phyloP scores from a whole-genome alignment of 2,113 vertebrate genomes.

The Fulica atra region DNA sequence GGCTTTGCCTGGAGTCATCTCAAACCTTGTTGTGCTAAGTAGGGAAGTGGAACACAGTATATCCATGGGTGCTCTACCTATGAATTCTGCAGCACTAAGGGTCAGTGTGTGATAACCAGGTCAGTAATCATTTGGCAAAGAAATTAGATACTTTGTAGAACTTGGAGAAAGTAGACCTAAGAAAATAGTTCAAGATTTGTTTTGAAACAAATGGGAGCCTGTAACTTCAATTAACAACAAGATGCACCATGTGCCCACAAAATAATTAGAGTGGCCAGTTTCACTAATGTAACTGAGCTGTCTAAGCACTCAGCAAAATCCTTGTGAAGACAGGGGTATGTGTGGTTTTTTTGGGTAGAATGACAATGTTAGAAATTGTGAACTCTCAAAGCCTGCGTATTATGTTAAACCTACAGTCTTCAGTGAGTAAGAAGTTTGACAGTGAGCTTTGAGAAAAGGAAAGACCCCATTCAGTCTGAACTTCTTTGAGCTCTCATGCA shows the following conservation, averaged over 20 bases:
- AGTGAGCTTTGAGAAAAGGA: background rate
- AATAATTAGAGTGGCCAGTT: background rate
- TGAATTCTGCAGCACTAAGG: background rate
- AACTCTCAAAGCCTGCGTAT: background rate
- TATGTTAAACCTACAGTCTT: background rate
- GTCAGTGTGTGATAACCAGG: background rate
- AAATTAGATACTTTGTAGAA: background rate
- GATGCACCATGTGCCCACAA: background rate
- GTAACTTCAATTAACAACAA: background rate
- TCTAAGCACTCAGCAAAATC: background rate
- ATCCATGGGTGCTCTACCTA: background rate
- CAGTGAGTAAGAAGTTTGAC: background rate
- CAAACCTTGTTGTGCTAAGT: background rate
- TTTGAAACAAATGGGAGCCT: background rate
- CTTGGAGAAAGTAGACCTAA: background rate
- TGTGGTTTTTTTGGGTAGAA: background rate
- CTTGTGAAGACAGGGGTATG: background rate
- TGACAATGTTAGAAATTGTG: background rate
- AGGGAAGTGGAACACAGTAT: background rate
- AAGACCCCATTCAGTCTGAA: rapidly evolving
- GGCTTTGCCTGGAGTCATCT: background rate
- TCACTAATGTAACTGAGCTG: background rate
- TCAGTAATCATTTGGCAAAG: background rate
- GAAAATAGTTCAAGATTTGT: background rate
- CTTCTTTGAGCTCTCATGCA: background rate